Evolutionary conservation across 2,888 invertebrate species (phyloP).

Genomic region (Sphaerophoria taeniata): DNA sequence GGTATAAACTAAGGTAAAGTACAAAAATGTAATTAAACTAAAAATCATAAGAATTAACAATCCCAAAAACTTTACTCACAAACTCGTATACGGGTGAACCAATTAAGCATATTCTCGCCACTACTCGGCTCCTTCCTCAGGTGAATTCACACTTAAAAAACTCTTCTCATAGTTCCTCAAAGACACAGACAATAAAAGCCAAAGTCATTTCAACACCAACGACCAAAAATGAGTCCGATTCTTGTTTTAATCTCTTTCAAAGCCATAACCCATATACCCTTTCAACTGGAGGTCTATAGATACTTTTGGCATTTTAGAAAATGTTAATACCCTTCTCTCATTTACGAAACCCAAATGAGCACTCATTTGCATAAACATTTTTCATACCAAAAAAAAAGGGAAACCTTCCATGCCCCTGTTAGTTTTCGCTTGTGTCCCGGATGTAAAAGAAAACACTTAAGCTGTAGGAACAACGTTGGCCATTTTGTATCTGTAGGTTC

Average conservation of each 20-base stretch:
- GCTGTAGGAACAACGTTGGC: background rate
- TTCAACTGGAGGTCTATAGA: constrained; percentile 58
- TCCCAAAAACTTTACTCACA: background rate
- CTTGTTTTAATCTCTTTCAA: constrained; percentile 30
- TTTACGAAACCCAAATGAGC: constrained; percentile 57
- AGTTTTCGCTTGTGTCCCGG: background rate
- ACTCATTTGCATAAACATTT: constrained; percentile 72
- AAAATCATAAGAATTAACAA: constrained; percentile 16
- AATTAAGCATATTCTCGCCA: constrained; percentile 11
- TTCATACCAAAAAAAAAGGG: too few species aligned
- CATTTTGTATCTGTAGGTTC: constrained; percentile 18
- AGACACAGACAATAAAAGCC: constrained; percentile 14
- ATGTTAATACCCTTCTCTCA: constrained; percentile 51
- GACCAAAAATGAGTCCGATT: constrained; percentile 26
- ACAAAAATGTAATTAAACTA: constrained; percentile 29
- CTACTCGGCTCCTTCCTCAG: too few species aligned
- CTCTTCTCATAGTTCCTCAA: background rate
- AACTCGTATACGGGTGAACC: too few species aligned
- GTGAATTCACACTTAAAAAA: constrained; percentile 13
- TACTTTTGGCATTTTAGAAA: constrained; percentile 56
- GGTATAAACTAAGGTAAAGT: background rate
- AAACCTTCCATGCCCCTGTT: constrained; percentile 1
- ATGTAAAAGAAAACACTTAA: constrained; percentile 9
- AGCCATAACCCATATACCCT: constrained; percentile 54
- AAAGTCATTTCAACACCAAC: constrained; percentile 33